These are phyloP conservation scores for Caenorhabditis becei DNA, from an alignment of 2,888 invertebrate species.

Conservation along the genomic window DNA sequence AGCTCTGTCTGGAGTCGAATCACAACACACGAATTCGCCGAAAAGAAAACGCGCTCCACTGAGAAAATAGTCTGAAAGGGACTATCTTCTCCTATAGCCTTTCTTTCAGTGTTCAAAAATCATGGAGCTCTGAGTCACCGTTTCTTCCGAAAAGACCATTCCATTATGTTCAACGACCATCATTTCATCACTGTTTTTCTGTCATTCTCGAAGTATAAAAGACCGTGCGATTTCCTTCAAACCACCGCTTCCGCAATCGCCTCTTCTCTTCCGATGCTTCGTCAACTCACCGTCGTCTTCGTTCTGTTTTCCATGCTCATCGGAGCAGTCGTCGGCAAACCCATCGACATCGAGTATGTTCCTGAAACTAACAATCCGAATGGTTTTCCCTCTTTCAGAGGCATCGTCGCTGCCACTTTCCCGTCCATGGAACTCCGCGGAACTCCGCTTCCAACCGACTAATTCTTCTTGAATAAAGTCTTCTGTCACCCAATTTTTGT, in stretches of 20 bases:
- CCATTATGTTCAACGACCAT: background rate
- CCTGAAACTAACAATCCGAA: background rate
- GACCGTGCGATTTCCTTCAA: background rate
- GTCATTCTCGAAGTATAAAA: background rate
- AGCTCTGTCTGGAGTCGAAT: background rate
- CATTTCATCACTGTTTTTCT: background rate
- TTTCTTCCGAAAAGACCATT: background rate
- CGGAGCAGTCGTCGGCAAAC: background rate
- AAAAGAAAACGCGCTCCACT: no score
- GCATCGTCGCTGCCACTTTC: background rate
- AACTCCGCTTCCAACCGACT: background rate
- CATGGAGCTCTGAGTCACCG: no score
- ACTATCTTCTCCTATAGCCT: no score
- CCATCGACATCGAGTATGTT: background rate
- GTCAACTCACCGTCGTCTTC: background rate
- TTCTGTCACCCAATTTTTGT: background rate
- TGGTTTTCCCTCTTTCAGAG: background rate
- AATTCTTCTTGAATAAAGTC: background rate
- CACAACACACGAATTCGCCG: no score
- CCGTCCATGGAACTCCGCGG: background rate
- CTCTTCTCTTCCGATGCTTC: background rate
- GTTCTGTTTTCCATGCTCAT: background rate
- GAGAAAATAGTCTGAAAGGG: no score
- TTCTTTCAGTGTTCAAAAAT: no score
- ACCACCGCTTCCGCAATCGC: background rate